Evolutionary conservation across 2,797 vertebrate species (phyloP).

Genomic region (Tokudaia muenninki): DNA sequence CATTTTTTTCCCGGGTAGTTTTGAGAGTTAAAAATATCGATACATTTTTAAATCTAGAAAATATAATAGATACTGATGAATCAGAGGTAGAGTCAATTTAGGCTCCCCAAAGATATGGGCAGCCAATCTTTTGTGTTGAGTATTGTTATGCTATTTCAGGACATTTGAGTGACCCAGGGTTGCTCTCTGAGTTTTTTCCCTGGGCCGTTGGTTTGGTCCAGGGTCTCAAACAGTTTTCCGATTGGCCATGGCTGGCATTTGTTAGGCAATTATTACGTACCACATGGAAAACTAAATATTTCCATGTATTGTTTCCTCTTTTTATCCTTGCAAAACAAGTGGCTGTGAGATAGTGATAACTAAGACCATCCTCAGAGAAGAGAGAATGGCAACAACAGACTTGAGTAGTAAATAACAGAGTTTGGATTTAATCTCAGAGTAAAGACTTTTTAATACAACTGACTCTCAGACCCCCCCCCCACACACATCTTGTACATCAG

Average conservation of each 20-base stretch:
- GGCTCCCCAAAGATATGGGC: neutral
- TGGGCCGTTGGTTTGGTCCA: neutral
- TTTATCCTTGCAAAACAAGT: neutral
- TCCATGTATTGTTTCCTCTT: neutral
- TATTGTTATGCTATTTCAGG: neutral
- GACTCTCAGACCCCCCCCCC: neutral
- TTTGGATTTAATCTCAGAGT: neutral
- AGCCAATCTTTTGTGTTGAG: neutral
- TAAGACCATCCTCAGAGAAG: slow-evolving; percentile 24
- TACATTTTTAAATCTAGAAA: neutral
- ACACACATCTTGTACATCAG: neutral
- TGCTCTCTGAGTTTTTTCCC: neutral
- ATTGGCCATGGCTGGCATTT: neutral
- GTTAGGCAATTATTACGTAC: neutral
- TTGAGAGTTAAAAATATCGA: slow-evolving; percentile 34
- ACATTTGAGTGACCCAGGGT: neutral
- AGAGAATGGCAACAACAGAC: neutral
- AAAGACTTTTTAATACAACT: neutral
- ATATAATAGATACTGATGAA: neutral
- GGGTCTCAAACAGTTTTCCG: neutral
- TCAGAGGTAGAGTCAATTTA: neutral
- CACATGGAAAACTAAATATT: neutral
- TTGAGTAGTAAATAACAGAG: neutral
- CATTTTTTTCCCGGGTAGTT: neutral
- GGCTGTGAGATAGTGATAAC: neutral